Evolutionary conservation across 2,888 invertebrate genomes (phyloP).

Genomic region (Galerucella pusilla): DNA sequence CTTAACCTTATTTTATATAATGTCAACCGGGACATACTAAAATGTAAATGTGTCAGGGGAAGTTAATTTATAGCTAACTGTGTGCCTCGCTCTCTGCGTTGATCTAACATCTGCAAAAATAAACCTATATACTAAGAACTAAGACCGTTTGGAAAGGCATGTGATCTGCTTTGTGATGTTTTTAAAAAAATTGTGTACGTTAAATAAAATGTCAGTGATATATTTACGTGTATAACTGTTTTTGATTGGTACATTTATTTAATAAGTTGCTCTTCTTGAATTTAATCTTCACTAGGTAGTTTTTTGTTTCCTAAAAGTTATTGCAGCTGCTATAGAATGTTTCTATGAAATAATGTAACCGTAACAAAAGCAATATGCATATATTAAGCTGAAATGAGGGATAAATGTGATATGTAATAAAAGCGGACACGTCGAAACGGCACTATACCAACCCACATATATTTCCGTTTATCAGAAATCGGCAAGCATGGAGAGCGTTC

Average conservation of each 20-base stretch:
- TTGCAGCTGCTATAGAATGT: too few relatives aligned
- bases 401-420: not conserved
- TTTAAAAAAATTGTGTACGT: not conserved
- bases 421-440: not conserved
- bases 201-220: not conserved
- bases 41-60: conserved; percentile 58
- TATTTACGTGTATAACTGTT: not conserved
- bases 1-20: conserved; percentile 70
- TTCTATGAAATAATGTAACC: not conserved
- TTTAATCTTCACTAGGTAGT: too few relatives aligned
- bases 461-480: conserved; percentile 25
- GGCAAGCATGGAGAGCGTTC: conserved; percentile 9
- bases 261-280: too few relatives aligned
- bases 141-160: conserved; percentile 10
- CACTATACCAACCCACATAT: conserved; percentile 10
- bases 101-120: conserved; percentile 48
- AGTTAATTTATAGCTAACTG: conserved; percentile 48
- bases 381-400: not conserved
- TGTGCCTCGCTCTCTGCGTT: conserved; percentile 42
- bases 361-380: not conserved
- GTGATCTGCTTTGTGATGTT: conserved; percentile 15
- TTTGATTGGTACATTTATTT: too few relatives aligned
- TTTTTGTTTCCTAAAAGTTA: too few relatives aligned
- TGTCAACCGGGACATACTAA: conserved; percentile 62
- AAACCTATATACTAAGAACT: conserved; percentile 30